A percentile compares a stretch with the other conserved stretches of the same genome.
phyloP scores from a whole-genome alignment of 37 sponge, comb jelly and placozoan species.

The Dysidea cf. avara region DNA sequence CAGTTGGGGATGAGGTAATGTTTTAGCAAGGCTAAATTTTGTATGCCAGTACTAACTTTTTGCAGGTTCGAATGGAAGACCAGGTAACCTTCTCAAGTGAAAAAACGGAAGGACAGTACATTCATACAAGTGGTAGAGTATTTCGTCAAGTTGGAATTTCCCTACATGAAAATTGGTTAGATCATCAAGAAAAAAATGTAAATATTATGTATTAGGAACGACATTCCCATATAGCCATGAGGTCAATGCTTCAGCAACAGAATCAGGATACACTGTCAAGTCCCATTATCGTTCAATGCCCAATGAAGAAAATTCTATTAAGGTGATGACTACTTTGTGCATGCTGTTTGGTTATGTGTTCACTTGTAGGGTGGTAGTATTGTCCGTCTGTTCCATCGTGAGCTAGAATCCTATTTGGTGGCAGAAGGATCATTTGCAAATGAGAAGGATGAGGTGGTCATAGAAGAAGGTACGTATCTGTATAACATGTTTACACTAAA shows the following conservation, averaged over 20 bases:
- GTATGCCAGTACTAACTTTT: background rate
- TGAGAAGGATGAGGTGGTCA: background rate
- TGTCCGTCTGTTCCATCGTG: conserved; percentile 73
- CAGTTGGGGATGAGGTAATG: conserved; percentile 76
- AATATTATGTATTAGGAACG: too few relatives aligned
- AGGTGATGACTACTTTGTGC: too few relatives aligned
- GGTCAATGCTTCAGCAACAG: conserved; percentile 77
- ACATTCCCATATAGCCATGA: conserved; percentile 69
- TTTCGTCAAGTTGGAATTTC: conserved; percentile 3
- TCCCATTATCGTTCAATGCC: conserved; percentile 39
- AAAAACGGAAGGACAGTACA: conserved; percentile 74
- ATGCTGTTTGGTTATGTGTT: too few relatives aligned
- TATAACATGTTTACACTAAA: too few relatives aligned
- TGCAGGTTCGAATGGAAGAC: conserved; percentile 54
- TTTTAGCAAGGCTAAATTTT: background rate
- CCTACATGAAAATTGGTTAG: conserved; percentile 28
- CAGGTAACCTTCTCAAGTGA: conserved; percentile 77
- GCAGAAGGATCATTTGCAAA: conserved; percentile 81
- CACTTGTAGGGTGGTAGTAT: conserved; percentile 36
- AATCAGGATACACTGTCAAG: conserved; percentile 67
- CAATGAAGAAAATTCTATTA: background rate
- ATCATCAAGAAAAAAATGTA: too few relatives aligned
- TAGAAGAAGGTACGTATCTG: conserved; percentile 25
- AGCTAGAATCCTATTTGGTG: conserved; percentile 65
- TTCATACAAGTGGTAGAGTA: conserved; percentile 47